Base-by-base conservation (phyloP, 2,797 vertebrate genomes). In the Vespertilio murinus region DNA sequence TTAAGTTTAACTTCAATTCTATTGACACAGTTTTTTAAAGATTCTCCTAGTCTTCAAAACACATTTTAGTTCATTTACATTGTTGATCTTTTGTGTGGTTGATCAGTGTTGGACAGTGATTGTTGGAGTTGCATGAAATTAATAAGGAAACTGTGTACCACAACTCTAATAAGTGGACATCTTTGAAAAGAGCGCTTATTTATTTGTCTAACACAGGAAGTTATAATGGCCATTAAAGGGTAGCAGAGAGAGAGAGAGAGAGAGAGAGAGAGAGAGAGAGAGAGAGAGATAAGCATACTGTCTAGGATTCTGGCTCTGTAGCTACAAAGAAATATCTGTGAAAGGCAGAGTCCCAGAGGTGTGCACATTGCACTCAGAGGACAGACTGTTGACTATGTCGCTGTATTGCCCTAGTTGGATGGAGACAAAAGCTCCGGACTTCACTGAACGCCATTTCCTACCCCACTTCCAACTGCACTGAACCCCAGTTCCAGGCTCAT, bases 31-130 rank as follows among this genome's bases (percentile, higher is more conserved):
- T 23, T 82, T 8, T 35, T 6, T 1, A 25, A 84, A 90, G 1
- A 0, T 14, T 92, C 1, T 8, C 22, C 28, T 83, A 28, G 12
- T 28, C 0, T 2, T 59, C 14, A 3, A 30, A 64, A 74, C 33
- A 79, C 1, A 47, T 35, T 93, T 85, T 65, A 65, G 23, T 69
- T 88, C 14, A 69, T 47, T 64, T 70, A 70, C 42, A 78, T 74
- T 28, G 4, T 30, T 38, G 23, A 73, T 56, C 77, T 86, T 87
- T 2, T 33, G 4, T 90, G 28, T 86, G 17, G 2, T 78, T 45
- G 42, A 25, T 52, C 45, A 59, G 3, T 93, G 38, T 8, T 35
- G 5, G 8, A 6, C 16, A 85, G 7, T 70, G 17, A 35, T 71
- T 6, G 12, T n/a, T 33, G 73, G 17, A 47, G 2, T 8, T 69